These are phyloP conservation scores for Stichopus chloronotus DNA, from an alignment of 35 echinoderm and acorn worm species.

Conservation along the genomic window DNA sequence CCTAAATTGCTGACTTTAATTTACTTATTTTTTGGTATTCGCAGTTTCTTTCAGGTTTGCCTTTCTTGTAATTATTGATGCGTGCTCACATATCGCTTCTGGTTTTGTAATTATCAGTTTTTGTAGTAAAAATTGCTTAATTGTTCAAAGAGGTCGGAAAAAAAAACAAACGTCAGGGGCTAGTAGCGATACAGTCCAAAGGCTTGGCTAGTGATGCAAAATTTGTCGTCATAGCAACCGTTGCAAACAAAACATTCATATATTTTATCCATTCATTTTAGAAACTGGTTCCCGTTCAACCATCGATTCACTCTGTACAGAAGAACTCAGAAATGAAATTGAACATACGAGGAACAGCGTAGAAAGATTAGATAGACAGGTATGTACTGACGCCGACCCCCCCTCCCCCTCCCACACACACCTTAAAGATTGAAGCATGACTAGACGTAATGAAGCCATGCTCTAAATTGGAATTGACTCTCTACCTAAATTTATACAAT, in stretches of 20 bases:
- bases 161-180: not conserved
- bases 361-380: constrained; percentile 96
- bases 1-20: not conserved
- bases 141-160: not conserved
- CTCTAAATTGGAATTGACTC: too few relatives aligned
- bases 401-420: too few relatives aligned
- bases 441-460: too few relatives aligned
- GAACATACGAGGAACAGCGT: constrained; percentile 96
- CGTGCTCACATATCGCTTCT: not conserved
- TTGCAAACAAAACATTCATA: not conserved
- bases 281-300: constrained; percentile 71
- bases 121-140: too few relatives aligned
- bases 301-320: constrained; percentile 81
- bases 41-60: not conserved
- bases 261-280: not conserved
- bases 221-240: not conserved
- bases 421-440: too few relatives aligned
- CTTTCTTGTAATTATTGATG: not conserved
- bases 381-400: not conserved
- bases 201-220: not conserved
- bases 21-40: not conserved
- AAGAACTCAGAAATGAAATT: constrained; percentile 91
- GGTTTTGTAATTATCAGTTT: not conserved
- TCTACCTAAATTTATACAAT: not conserved
- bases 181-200: not conserved